Conservation (phyloP, 1,140 invertebrate species). For the Lordiphosa mommai region DNA sequence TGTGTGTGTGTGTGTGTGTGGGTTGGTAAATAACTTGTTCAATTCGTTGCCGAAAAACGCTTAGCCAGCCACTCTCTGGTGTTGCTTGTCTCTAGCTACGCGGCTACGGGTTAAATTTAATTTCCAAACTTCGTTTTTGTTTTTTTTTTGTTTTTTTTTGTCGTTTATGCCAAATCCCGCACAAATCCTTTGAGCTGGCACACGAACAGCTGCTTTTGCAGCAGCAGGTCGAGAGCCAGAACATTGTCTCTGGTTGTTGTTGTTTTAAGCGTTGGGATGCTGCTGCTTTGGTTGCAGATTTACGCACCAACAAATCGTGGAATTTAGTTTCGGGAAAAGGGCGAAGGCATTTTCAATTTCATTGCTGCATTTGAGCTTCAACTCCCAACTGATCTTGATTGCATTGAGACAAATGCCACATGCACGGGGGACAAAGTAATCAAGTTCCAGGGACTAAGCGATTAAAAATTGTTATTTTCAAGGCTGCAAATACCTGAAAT, state of each 20-base stretch:
- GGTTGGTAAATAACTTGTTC: conserved; percentile 21
- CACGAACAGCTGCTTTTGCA: conserved; percentile 68
- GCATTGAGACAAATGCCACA: conserved; percentile 34
- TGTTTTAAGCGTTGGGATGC: conserved; percentile 51
- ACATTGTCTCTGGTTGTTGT: conserved; percentile 34
- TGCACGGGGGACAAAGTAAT: too few relatives aligned
- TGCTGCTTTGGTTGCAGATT: conserved; percentile 71
- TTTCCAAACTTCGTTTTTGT: conserved; percentile 63
- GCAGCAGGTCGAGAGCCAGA: conserved; percentile 7
- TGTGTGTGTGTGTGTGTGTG: neutral
- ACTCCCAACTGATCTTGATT: conserved; percentile 36
- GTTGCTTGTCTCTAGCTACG: conserved; percentile 8
- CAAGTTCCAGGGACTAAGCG: too few relatives aligned
- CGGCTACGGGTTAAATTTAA: conserved; percentile 66
- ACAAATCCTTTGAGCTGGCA: conserved; percentile 74
- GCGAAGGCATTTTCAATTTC: conserved; percentile 33
- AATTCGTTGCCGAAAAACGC: conserved; percentile 31
- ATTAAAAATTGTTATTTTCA: too few relatives aligned
- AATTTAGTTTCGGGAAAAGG: conserved; percentile 47
- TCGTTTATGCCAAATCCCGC: conserved; percentile 70
- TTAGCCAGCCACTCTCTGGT: conserved; percentile 45
- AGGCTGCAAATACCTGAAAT: too few relatives aligned
- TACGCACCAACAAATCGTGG: conserved; percentile 72
- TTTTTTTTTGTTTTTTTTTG: conserved; percentile 66
- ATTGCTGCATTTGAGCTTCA: conserved; percentile 15